These are phyloP conservation scores for Camelus bactrianus DNA, from an alignment of 2,113 vertebrate species.

Conservation along the genomic window DNA sequence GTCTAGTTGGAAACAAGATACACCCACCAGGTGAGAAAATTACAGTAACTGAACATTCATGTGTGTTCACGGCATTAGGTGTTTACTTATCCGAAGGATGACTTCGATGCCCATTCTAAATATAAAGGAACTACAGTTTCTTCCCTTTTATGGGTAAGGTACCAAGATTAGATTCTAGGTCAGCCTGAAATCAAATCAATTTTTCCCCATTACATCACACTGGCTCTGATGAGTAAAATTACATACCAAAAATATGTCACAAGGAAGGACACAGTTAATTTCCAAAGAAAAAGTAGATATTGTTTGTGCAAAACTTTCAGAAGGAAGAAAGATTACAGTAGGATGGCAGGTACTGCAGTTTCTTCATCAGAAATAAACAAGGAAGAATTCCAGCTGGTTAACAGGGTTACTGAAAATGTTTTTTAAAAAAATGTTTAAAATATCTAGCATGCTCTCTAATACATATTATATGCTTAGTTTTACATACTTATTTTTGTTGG, in stretches of 20 bases:
- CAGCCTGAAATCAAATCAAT: not conserved
- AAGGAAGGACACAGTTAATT: not conserved
- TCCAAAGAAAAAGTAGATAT: not conserved
- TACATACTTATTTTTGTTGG: not conserved
- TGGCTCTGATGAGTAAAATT: not conserved
- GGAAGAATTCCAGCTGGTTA: not conserved
- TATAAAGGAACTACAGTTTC: not conserved
- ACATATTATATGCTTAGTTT: not conserved
- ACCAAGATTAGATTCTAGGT: not conserved
- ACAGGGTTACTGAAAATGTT: not conserved
- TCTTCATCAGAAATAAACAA: not conserved
- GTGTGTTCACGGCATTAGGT: not conserved
- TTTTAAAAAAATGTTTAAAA: not conserved
- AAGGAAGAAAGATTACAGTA: not conserved
- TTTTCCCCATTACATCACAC: not conserved
- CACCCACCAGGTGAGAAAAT: not conserved
- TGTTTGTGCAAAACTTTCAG: not conserved
- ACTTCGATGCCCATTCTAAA: not conserved
- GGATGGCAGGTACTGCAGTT: not conserved
- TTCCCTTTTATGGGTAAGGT: not conserved
- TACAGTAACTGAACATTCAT: not conserved
- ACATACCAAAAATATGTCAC: not conserved
- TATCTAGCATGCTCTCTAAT: not conserved
- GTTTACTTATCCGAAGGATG: not conserved
- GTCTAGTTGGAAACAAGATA: not conserved